A percentile compares a stretch with the other conserved stretches of the same genome.
These are phyloP conservation scores for Corythaixoides concolor DNA, from an alignment of 2,113 vertebrate species.

Conservation along the genomic window DNA sequence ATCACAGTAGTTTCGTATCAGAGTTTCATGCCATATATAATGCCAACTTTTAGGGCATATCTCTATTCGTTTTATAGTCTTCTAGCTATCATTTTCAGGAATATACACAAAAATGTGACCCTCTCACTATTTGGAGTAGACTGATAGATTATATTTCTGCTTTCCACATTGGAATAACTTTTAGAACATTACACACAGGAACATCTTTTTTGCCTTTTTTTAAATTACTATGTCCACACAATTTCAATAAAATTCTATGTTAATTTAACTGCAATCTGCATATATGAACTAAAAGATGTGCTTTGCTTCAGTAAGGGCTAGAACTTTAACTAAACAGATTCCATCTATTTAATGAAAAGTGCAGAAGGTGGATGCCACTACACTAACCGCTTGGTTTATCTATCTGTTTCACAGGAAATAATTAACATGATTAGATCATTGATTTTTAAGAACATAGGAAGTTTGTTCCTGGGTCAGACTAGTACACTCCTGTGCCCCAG, in stretches of 20 bases:
- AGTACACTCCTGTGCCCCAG: not conserved
- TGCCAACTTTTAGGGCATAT: not conserved
- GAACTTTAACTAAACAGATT: not conserved
- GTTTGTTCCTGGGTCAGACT: not conserved
- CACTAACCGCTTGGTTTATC: not conserved
- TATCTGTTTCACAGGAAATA: not conserved
- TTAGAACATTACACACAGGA: not conserved
- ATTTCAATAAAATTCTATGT: not conserved
- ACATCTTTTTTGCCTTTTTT: not conserved
- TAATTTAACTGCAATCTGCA: not conserved
- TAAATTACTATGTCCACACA: not conserved
- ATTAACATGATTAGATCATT: not conserved
- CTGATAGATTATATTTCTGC: not conserved
- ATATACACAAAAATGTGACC: conserved; percentile 13
- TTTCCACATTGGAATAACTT: conserved; percentile 17
- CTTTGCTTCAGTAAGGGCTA: not conserved
- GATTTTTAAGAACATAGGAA: not conserved
- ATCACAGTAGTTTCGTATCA: not conserved
- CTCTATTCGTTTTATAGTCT: not conserved
- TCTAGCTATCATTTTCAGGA: conserved; percentile 23
- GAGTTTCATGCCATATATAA: not conserved
- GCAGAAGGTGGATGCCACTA: not conserved
- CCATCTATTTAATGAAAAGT: not conserved
- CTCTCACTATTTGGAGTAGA: not conserved
- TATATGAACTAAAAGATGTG: not conserved